phyloP scores from a whole-genome alignment of 2,888 invertebrate genomes.

The Drepana falcataria region DNA sequence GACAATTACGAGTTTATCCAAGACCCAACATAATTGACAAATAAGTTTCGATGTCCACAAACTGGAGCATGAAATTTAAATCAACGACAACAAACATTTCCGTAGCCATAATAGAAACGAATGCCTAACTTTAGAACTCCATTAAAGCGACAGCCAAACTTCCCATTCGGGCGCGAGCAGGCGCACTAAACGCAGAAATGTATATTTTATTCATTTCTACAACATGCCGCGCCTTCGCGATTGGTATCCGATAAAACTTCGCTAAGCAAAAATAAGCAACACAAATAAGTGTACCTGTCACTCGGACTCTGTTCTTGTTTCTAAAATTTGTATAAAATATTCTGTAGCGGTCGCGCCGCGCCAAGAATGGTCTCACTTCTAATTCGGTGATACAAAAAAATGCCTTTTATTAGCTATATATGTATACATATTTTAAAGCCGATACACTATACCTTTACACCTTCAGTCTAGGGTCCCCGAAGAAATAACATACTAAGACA shows the following conservation, averaged over 20 bases:
- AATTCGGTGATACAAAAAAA: constrained; percentile 44
- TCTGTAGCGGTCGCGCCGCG: constrained; percentile 59
- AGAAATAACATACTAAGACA: too few species aligned
- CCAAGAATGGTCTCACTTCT: constrained; percentile 56
- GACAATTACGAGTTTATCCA: constrained; percentile 28
- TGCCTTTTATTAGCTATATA: constrained; percentile 12
- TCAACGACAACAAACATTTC: constrained; percentile 67
- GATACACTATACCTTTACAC: too few species aligned
- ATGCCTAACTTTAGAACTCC: constrained; percentile 68
- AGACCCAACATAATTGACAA: constrained; percentile 48
- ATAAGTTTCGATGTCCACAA: constrained; percentile 57
- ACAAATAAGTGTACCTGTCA: constrained; percentile 76
- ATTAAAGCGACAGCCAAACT: constrained; percentile 66
- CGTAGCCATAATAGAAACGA: constrained; percentile 65
- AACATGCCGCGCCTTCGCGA: constrained; percentile 60
- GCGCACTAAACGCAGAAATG: constrained; percentile 60
- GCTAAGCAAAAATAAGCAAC: constrained; percentile 71
- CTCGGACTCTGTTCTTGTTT: constrained; percentile 72
- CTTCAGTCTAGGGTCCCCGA: too few species aligned
- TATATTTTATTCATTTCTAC: constrained; percentile 72
- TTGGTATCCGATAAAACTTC: constrained; percentile 67
- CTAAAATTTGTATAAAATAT: constrained; percentile 79
- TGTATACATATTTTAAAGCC: too few species aligned
- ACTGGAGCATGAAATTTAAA: constrained; percentile 66
- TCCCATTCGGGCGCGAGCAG: constrained; percentile 58